A percentile compares a stretch with the other conserved stretches of the same genome.
Evolutionary conservation across 1,140 invertebrate species (phyloP).

Genomic region (Vanessa atalanta): DNA sequence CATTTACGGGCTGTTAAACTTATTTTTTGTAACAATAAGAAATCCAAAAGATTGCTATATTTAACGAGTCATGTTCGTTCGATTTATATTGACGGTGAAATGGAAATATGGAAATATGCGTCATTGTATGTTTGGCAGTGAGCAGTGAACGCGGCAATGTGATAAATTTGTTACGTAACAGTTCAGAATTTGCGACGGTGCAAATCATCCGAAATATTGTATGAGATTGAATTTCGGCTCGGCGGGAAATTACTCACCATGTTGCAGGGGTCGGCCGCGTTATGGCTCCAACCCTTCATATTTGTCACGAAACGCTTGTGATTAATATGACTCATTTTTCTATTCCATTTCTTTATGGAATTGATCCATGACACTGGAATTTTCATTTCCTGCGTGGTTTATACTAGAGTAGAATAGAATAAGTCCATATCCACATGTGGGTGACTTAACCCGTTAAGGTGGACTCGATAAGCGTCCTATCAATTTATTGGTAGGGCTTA

Average conservation of each 20-base stretch:
- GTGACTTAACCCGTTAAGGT: too few relatives aligned
- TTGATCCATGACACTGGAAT: constrained; percentile 21
- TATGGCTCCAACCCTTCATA: constrained; percentile 35
- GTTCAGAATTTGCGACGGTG: constrained; percentile 60
- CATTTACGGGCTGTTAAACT: too few relatives aligned
- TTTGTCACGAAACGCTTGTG: constrained; percentile 32
- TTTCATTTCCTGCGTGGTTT: neutral
- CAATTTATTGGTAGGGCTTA: neutral
- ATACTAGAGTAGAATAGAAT: too few relatives aligned
- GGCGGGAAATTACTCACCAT: constrained; percentile 57
- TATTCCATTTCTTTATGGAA: constrained; percentile 11
- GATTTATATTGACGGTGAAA: constrained; percentile 22
- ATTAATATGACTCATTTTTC: constrained; percentile 33
- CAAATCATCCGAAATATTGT: constrained; percentile 71
- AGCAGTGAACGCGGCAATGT: constrained; percentile 58
- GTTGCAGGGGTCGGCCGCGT: constrained; percentile 31
- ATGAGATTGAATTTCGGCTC: constrained; percentile 64
- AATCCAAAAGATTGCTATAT: constrained; percentile 1
- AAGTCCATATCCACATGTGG: too few relatives aligned
- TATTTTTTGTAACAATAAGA: neutral
- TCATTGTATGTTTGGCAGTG: constrained; percentile 31
- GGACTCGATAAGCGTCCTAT: too few relatives aligned
- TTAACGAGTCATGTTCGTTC: constrained; percentile 22
- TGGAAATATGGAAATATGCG: constrained; percentile 33
- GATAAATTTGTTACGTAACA: constrained; percentile 69